Conservation (phyloP, 35 echinoderm and acorn worm species). For the Lytechinus variegatus region DNA sequence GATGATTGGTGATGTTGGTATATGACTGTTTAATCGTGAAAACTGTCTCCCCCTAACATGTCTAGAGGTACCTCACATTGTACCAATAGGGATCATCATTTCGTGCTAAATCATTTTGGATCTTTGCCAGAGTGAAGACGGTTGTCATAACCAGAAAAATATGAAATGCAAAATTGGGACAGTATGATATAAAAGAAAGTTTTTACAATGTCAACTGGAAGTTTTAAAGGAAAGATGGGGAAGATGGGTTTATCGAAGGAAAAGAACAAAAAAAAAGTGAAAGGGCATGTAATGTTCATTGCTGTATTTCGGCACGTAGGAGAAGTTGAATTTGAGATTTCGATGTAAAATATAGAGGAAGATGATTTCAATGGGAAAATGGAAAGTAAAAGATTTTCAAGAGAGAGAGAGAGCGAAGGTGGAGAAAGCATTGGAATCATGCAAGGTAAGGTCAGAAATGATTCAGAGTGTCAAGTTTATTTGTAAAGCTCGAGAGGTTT, state of each 20-base stretch:
- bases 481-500: background rate
- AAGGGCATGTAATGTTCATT: background rate
- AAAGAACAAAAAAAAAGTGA: background rate
- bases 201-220: too few species aligned
- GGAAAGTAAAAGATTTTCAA: background rate
- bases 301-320: too few species aligned
- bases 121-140: background rate
- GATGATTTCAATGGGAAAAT: background rate
- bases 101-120: background rate
- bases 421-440: background rate
- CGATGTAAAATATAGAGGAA: too few species aligned
- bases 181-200: background rate
- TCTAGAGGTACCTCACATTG: background rate
- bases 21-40: background rate
- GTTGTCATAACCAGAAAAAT: background rate
- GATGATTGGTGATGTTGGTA: background rate
- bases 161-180: background rate
- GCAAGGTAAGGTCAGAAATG: background rate
- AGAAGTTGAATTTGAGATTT: too few species aligned
- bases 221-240: background rate
- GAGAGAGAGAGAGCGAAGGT: background rate
- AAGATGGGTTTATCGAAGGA: background rate
- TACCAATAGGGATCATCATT: background rate
- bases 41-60: background rate
- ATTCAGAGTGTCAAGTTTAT: background rate